phyloP scores from a whole-genome alignment of 2,797 vertebrate species.

The Eulemur rubriventer region DNA sequence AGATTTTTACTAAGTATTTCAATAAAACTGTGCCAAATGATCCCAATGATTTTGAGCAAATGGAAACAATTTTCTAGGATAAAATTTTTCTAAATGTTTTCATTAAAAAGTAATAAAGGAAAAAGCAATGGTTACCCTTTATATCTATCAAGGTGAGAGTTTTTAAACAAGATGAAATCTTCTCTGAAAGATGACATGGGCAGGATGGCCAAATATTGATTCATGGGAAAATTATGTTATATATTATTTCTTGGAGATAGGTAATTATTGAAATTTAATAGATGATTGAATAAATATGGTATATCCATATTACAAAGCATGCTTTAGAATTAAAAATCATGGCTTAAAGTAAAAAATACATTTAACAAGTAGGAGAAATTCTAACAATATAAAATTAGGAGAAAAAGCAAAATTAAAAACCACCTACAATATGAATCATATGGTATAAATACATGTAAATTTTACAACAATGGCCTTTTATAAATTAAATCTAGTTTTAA shows the following conservation, averaged over 20 bases:
- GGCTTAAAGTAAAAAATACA: background rate
- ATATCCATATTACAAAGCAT: background rate
- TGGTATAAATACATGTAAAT: background rate
- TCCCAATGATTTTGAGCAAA: background rate
- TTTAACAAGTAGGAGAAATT: background rate
- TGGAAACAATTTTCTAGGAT: background rate
- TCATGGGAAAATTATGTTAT: background rate
- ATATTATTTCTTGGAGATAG: background rate
- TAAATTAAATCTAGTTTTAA: background rate
- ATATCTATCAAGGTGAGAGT: background rate
- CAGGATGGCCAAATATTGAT: background rate
- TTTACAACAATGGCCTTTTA: background rate
- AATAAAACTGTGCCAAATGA: background rate
- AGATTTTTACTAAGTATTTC: background rate
- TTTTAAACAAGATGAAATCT: background rate
- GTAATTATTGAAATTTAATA: background rate
- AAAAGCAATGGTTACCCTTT: background rate
- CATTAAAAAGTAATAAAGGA: background rate
- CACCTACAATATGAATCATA: background rate
- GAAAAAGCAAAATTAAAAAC: background rate
- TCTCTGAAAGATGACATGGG: background rate
- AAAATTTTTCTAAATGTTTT: background rate
- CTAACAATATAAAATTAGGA: background rate
- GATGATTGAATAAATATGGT: background rate
- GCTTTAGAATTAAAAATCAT: background rate